Evolutionary conservation across 2,888 invertebrate genomes (phyloP).

Genomic region (Hesperia comma): DNA sequence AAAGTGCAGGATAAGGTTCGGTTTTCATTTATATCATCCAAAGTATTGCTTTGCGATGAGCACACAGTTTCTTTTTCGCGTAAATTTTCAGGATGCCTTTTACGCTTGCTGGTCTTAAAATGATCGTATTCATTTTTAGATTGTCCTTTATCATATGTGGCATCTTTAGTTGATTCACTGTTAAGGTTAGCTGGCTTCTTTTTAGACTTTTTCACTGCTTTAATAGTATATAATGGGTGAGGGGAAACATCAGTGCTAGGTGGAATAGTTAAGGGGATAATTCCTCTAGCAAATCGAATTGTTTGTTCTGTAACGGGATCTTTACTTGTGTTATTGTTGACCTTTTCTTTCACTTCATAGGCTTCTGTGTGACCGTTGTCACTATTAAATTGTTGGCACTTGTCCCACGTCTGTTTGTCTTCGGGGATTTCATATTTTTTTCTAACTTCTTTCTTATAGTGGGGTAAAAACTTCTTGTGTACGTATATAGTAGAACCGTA

Average conservation of each 20-base stretch:
- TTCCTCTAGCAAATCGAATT: conserved; percentile 65
- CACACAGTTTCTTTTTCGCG: conserved; percentile 58
- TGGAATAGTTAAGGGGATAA: conserved; percentile 68
- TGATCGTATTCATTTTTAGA: conserved; percentile 54
- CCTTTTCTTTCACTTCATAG: conserved; percentile 43
- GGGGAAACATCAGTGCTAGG: conserved; percentile 52
- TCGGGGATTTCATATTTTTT: conserved; percentile 26
- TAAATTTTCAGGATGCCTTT: conserved; percentile 49
- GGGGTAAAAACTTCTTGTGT: conserved; percentile 63
- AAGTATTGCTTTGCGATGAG: conserved; percentile 62
- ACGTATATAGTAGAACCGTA: conserved; percentile 66
- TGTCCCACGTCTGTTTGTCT: conserved; percentile 48
- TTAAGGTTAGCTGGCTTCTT: conserved; percentile 44
- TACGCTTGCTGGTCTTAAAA: conserved; percentile 51
- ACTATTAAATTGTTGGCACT: conserved; percentile 54
- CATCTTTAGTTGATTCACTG: conserved; percentile 39
- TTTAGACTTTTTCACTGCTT: conserved; percentile 57
- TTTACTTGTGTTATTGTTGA: conserved; percentile 46
- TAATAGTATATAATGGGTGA: conserved; percentile 61
- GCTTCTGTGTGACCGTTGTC: conserved; percentile 43
- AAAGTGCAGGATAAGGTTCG: conserved; percentile 65
- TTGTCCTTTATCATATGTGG: conserved; percentile 52
- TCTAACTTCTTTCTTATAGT: conserved; percentile 27
- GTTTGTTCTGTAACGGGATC: conserved; percentile 66
- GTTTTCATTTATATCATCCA: conserved; percentile 69